Evolutionary conservation across 2,888 invertebrate species (phyloP).

Genomic region (Tiliacea citrago): DNA sequence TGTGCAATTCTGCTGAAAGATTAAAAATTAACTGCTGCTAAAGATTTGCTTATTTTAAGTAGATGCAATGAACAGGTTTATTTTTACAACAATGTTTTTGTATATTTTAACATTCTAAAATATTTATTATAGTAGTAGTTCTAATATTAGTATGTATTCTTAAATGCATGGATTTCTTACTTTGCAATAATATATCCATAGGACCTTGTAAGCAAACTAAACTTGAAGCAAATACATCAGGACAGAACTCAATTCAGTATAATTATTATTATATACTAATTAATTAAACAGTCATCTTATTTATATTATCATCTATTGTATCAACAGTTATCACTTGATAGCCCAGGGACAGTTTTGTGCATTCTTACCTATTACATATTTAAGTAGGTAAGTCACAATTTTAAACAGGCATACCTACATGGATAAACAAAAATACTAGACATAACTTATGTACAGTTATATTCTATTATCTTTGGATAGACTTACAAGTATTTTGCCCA

Average conservation of each 20-base stretch:
- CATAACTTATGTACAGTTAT: slow-evolving; percentile 24
- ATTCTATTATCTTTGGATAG: slow-evolving; percentile 55
- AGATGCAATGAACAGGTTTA: not conserved
- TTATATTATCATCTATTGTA: slow-evolving; percentile 23
- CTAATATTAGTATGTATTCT: slow-evolving; percentile 5
- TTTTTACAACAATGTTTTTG: not conserved
- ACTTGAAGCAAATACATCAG: slow-evolving; percentile 19
- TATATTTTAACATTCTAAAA: not conserved
- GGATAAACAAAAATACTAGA: slow-evolving; percentile 36
- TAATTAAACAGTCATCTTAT: slow-evolving; percentile 39
- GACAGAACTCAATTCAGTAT: slow-evolving; percentile 23
- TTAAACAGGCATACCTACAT: slow-evolving; percentile 21
- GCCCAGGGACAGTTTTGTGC: slow-evolving; percentile 61
- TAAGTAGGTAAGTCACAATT: slow-evolving; percentile 25
- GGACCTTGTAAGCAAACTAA: slow-evolving; percentile 14
- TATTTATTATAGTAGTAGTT: slow-evolving; percentile 3
- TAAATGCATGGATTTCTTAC: slow-evolving; percentile 36
- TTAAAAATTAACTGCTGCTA: slow-evolving; percentile 12
- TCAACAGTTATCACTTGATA: slow-evolving; percentile 53
- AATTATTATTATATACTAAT: slow-evolving; percentile 12
- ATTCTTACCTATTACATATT: slow-evolving; percentile 28
- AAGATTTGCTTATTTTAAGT: not conserved
- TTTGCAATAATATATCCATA: slow-evolving; percentile 8
- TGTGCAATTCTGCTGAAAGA: slow-evolving; percentile 27
- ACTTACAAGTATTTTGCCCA: slow-evolving; percentile 27